A percentile compares a stretch with the other conserved stretches of the same genome.
phyloP scores from a whole-genome alignment of 2,797 vertebrate species.

The Bradypus variegatus region DNA sequence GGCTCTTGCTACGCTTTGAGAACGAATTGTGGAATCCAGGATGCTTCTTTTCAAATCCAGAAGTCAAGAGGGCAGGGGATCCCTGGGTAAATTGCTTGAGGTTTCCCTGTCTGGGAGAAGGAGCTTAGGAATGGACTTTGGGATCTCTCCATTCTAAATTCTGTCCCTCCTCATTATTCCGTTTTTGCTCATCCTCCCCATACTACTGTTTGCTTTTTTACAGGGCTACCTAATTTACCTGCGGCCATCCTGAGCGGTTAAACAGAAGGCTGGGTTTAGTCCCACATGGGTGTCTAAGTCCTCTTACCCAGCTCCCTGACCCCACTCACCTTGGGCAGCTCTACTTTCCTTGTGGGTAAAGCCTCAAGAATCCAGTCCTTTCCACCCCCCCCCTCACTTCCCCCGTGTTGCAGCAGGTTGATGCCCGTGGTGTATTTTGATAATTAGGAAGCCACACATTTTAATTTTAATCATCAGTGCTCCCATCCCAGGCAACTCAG shows the following conservation, averaged over 20 bases:
- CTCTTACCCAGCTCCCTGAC: fast-evolving
- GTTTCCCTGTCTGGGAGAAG: neutral
- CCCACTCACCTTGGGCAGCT: neutral
- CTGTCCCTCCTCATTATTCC: neutral
- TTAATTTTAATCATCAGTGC: neutral
- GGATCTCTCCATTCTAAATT: neutral
- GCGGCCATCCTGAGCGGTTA: neutral
- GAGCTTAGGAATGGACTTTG: neutral
- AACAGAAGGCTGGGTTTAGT: too few species aligned
- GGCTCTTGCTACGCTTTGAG: neutral
- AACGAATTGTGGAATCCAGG: neutral
- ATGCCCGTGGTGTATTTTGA: neutral
- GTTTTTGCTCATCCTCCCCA: neutral
- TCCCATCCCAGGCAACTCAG: neutral
- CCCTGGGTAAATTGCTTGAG: neutral
- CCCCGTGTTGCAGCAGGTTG: neutral
- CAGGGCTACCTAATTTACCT: neutral
- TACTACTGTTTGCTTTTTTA: neutral
- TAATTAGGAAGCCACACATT: neutral
- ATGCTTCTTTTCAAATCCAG: neutral
- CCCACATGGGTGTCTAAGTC: neutral
- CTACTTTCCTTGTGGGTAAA: neutral
- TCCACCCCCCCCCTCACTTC: neutral
- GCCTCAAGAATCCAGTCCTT: neutral
- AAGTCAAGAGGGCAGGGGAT: neutral